Evolutionary conservation across 1,140 invertebrate species (phyloP), one percentile per base, ranked within the genome.

Genomic region (Cherax quadricarinatus): DNA sequence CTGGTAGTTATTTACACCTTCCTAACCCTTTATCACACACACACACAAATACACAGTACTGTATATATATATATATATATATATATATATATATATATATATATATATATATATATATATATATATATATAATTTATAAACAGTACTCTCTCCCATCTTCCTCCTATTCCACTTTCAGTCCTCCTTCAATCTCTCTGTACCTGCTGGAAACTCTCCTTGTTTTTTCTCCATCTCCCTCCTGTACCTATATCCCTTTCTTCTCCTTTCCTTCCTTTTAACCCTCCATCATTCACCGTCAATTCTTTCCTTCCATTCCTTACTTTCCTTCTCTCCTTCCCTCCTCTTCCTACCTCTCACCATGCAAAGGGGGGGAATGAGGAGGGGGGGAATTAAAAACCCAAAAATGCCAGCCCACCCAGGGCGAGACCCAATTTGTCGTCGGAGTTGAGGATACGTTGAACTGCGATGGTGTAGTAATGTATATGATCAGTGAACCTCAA

Each of bases 361-460:
- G 30, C 30, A 41, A 41, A 41, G 30, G 30, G 30, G 30, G 30
- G 30, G 30, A 2, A 41, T 48, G 57, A 24, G n/a, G 41, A 18
- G 30, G 53, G 24, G 78, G 57, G 7, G 51, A 57, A 53, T 79
- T 30, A 51, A 49, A 86, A 53, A 89, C 24, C 10, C 18, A 89
- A 62, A 83, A 80, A 48, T 41, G 57, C 14, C 51, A 41, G 84
- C 86, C 89, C 89, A 91, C 89, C 89, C 80, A 87, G 83, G n/a
- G 73, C 48, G 78, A 85, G 48, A 14, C 78, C 89, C 89, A 86
- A 91, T 91, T 85, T 91, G 84, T 91, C 89, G 62, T 18, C 18
- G 21, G 84, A 91, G 24, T 91, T 91, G 89, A 87, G 84, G 89
- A 91, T 86, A 85, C 89, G 79, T 91, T 66, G 75, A 87, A 91